Evolutionary conservation across 1,140 invertebrate genomes (phyloP).

Genomic region (Lepidostoma basale): DNA sequence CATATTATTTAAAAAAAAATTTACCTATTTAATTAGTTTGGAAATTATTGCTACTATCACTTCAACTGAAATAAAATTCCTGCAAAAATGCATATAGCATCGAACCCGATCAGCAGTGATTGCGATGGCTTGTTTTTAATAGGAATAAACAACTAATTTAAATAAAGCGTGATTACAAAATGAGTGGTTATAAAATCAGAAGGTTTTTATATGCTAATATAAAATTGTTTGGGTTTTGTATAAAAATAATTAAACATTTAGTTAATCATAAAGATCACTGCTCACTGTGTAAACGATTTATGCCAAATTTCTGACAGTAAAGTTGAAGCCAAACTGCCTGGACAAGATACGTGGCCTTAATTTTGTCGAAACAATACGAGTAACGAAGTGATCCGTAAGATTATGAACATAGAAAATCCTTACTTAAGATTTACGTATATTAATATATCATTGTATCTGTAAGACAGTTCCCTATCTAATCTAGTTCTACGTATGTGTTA

Average conservation of each 20-base stretch:
- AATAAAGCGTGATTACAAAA: no score
- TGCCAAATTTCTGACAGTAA: neutral
- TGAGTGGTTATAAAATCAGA: no score
- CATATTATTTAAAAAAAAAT: no score
- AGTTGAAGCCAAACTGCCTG: neutral
- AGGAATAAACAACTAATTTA: no score
- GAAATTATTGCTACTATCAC: no score
- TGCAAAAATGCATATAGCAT: no score
- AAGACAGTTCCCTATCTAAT: conserved; percentile 20
- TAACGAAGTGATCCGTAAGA: neutral
- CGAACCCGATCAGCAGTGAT: no score
- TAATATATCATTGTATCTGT: conserved; percentile 19
- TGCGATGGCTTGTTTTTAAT: no score
- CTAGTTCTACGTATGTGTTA: conserved; percentile 6
- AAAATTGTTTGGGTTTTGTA: neutral
- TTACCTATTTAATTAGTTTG: no score
- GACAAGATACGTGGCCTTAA: neutral
- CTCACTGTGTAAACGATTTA: neutral
- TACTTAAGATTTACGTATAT: conserved; percentile 29
- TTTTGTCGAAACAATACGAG: neutral
- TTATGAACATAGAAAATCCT: conserved; percentile 10
- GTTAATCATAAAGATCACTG: neutral
- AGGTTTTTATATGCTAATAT: no score
- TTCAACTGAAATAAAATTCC: no score
- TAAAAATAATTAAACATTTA: neutral